phyloP scores from a whole-genome alignment of 2,113 vertebrate genomes.

The Anseranas semipalmata region DNA sequence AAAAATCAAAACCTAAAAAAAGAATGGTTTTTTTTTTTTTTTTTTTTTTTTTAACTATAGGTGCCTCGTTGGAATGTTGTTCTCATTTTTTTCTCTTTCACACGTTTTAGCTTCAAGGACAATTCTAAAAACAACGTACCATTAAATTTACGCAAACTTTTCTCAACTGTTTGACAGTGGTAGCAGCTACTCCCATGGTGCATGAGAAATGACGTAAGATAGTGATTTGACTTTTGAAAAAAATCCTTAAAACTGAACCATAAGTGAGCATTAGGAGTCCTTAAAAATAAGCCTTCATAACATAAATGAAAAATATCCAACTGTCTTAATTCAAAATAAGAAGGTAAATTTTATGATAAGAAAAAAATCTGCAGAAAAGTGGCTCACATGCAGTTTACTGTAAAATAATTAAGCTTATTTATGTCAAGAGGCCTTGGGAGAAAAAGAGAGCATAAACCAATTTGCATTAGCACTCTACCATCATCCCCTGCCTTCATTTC shows the following conservation, averaged over 20 bases:
- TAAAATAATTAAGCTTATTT: slow-evolving; percentile 93
- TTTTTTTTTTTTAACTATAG: background rate
- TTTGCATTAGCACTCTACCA: slow-evolving; percentile 79
- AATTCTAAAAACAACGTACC: background rate
- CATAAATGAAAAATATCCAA: background rate
- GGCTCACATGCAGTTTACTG: slow-evolving; percentile 62
- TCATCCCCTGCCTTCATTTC: slow-evolving; percentile 82
- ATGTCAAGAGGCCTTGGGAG: slow-evolving; percentile 85
- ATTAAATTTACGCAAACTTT: background rate
- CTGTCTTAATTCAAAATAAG: slow-evolving; percentile 66
- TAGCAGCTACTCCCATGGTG: background rate
- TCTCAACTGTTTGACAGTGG: background rate
- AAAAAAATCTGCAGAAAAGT: slow-evolving; percentile 54
- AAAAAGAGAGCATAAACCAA: slow-evolving; percentile 78
- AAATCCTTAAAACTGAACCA: background rate
- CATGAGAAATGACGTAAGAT: slow-evolving; percentile 9
- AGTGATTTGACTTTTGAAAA: background rate
- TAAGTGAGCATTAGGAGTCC: background rate
- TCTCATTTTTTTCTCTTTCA: background rate
- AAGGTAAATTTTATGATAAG: slow-evolving; percentile 67
- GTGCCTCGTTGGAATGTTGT: background rate
- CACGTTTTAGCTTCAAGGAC: background rate
- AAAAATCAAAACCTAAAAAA: background rate
- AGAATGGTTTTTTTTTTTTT: no score
- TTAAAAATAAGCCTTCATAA: slow-evolving; percentile 18